Evolutionary conservation across 2,113 vertebrate species (phyloP), one percentile per base, ranked within the genome.

Genomic region (Boleophthalmus pectinirostris): DNA sequence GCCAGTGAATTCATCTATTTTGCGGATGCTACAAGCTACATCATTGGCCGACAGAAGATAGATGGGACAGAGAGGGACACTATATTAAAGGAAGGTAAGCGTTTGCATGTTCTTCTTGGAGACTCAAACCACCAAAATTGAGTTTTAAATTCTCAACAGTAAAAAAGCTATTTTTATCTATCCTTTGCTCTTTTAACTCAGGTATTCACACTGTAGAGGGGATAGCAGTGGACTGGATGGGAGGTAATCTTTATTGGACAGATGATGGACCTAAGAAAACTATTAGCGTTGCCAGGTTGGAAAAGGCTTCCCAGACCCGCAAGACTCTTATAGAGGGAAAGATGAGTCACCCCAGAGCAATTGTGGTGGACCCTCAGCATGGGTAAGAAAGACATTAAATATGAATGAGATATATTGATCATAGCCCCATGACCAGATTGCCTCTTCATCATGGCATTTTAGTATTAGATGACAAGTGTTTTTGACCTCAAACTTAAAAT

Each of bases 211-310:
- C 96, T 0, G 97, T 98, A 25, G 97, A 99, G 80, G 97, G 97
- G 4, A 95, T 99, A 0, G 97, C 97, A 0, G 97, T 99, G 72
- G 97, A 99, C 90, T 99, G 97, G 97, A 98, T 99, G 95, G 97
- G 95, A 24, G 94, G 96, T 87, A 99, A 99, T 86, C 92, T 99
- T 33, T 99, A 98, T 85, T 99, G 97, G 97, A 98, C 97, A 0
- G 97, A 98, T 1, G 97, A 99, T 0, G 97, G 97, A 6, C 97
- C 96, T 65, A 98, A 98, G 70, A 99, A 99, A 90, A 99, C 96
- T 68, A 98, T 99, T 89, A 97, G 96, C 0, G 97, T 99, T 73
- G 97, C 97, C 60, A 94, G 96, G 76, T 90, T 98, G 88, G 96
- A 98, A 75, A 99, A 99, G 74, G 96, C 97, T 0, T 95, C 96